These are phyloP conservation scores for Sylvicola cinctus DNA, from an alignment of 2,888 invertebrate genomes.

Conservation along the genomic window DNA sequence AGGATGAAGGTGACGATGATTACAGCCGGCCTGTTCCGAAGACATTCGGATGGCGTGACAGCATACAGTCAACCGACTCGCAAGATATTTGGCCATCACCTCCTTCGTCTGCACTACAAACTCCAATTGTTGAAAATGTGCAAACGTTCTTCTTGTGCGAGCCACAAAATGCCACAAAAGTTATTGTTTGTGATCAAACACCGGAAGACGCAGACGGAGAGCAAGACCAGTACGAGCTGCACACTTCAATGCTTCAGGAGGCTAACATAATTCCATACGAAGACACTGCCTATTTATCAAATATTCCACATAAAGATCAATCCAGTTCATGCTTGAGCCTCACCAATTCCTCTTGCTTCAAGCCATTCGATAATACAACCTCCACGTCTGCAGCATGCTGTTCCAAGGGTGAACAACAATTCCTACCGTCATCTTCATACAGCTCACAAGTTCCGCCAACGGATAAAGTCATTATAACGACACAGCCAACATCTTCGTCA, in stretches of 20 bases:
- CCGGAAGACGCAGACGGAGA: slow-evolving; percentile 32
- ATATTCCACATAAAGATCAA: slow-evolving; percentile 14
- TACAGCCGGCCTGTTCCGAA: slow-evolving; percentile 19
- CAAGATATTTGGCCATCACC: slow-evolving; percentile 61
- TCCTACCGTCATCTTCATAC: neutral
- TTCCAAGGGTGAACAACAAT: neutral
- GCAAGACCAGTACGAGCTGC: slow-evolving; percentile 21
- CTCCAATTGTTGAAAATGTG: slow-evolving; percentile 51
- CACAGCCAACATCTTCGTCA: slow-evolving; percentile 37
- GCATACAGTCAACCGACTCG: slow-evolving; percentile 32
- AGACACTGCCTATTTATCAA: slow-evolving; percentile 19
- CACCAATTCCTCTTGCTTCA: slow-evolving; percentile 20
- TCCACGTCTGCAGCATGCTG: neutral
- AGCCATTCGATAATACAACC: slow-evolving; percentile 10
- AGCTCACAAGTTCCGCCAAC: neutral
- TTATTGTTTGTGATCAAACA: slow-evolving; percentile 47
- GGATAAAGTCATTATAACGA: slow-evolving; percentile 31
- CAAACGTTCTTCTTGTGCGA: slow-evolving; percentile 63
- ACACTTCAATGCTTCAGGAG: neutral
- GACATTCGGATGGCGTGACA: slow-evolving; percentile 20
- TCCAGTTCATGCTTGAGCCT: slow-evolving; percentile 22
- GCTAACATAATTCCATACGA: slow-evolving; percentile 14
- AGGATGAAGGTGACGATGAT: too few relatives aligned
- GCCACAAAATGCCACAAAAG: slow-evolving; percentile 57
- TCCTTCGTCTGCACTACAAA: slow-evolving; percentile 47